A percentile compares a stretch with the other conserved stretches of the same genome.
These are phyloP conservation scores for Chirona hameri DNA, from an alignment of 2,888 invertebrate species.

Conservation along the genomic window DNA sequence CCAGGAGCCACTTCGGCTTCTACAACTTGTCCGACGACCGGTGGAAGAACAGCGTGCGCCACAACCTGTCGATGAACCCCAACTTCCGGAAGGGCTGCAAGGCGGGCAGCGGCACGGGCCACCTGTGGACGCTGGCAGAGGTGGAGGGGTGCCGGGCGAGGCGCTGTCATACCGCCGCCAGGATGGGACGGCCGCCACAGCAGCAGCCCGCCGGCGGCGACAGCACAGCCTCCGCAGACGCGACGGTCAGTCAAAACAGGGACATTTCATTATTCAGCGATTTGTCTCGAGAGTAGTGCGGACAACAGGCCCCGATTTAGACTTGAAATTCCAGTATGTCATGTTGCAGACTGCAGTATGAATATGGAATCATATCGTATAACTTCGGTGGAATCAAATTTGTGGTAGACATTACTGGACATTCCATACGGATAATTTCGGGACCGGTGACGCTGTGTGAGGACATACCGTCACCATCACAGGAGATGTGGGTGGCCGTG, in stretches of 20 bases:
- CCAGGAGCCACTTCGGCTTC: constrained; percentile 78
- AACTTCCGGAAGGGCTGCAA: constrained; percentile 84
- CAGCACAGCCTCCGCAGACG: not conserved
- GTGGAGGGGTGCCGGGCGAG: not conserved
- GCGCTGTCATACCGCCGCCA: not conserved
- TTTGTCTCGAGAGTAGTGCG: too few relatives aligned
- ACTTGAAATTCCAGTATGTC: too few relatives aligned
- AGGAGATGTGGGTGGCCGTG: constrained; percentile 5
- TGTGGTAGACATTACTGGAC: too few relatives aligned
- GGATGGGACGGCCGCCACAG: constrained; percentile 12
- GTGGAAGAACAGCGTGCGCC: constrained; percentile 89
- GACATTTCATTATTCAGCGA: too few relatives aligned
- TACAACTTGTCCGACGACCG: constrained; percentile 86
- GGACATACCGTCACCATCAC: not conserved
- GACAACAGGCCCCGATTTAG: too few relatives aligned
- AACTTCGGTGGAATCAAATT: too few relatives aligned
- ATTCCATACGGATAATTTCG: too few relatives aligned
- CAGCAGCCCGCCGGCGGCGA: not conserved
- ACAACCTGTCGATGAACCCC: constrained; percentile 86
- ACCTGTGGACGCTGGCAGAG: constrained; percentile 76
- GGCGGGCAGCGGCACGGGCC: constrained; percentile 81
- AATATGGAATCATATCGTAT: too few relatives aligned
- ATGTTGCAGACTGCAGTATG: too few relatives aligned
- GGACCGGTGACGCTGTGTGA: not conserved
- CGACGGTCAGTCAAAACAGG: too few relatives aligned